Base-by-base conservation (phyloP, 2,888 invertebrate species). In the Ectobius pallidus region DNA sequence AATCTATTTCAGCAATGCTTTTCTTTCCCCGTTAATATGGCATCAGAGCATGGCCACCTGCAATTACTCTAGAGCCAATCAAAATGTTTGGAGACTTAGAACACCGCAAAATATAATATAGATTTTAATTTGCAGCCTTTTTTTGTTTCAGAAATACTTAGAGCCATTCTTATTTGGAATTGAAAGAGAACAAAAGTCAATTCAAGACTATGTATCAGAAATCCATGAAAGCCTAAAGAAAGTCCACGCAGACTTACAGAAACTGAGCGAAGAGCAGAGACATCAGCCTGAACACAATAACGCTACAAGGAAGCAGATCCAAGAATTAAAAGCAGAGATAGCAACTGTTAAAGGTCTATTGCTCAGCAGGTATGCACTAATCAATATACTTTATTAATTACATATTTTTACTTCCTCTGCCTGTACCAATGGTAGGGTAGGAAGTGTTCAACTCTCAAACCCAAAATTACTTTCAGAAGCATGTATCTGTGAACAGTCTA, bases 291-390 rank as follows among this genome's bases (percentile, higher is more conserved):
- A 65, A 16, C 58, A 30, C 9, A 22, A 82, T 69, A 82, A 80
- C 44, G 84, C 85, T n/a, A 79, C 80, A 16, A 80, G 89, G 61
- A 85, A 88, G n/a, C 89, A 91, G 78, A 83, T 92, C 11, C 87
- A 87, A 76, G 88, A 87, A 70, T 85, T 92, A 73, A 91, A 91
- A 80, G 85, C 87, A 68, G 92, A 93, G 78, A 83, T 93, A 46
- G 86, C 90, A 0, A 89, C 91, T 16, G 90, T 93, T 25, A 92
- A 92, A 82, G 91, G 92, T 70, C 86, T 92, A 69, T 81, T 92
- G 61, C 83, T 92, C 22, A 91, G 89, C 83, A 89, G 90, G 90
- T 90, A 34, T n/a, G n/a, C n/a, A n/a, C n/a, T n/a, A n/a, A n/a
- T n/a, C n/a, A n/a, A n/a, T n/a, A n/a, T n/a, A n/a, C n/a, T n/a